Base-by-base conservation (phyloP, 2,888 invertebrate genomes). In the Lacanobia wlatinum region DNA sequence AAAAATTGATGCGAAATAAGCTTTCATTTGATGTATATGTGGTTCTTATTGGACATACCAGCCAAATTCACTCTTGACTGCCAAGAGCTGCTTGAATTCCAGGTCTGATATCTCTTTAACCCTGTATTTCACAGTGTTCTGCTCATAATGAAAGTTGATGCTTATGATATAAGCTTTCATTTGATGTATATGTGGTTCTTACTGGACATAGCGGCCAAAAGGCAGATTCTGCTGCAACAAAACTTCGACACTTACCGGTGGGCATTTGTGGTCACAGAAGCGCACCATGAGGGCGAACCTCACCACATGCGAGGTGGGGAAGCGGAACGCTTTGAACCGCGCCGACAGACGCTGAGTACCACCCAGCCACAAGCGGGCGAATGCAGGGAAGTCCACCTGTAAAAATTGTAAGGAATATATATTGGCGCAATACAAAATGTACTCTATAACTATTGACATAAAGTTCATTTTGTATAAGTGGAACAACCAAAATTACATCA, bases 291-390 rank as follows among this genome's bases (percentile, higher is more conserved):
- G 97, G 85, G 98, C 97, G 89, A 99, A 98, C 78, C 98, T 96
- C 0, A 98, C 98, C 9, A 98, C 96, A 46, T 98, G 97, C n/a
- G 98, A 98, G 16, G 98, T 97, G 0, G 98, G 97, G 93, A 99
- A 99, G 80, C 98, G 98, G 92, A 99, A 99, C 0, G 98, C 98
- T 88, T 98, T 97, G 91, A 98, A 98, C 28, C 96, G 96, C 6
- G 97, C 97, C 0, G 96, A 93, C 23, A 98, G 91, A 58, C 96
- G 91, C 87, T 96, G 96, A 1, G 91, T 93, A 18, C 92, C 93
- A 50, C 90, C 87, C 64, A 91, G 63, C 84, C 89, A 90, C 0
- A 89, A 84, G 2, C 95, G 93, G 0, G 90, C 88, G 67, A 97
- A 95, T 6, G 95, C 90, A 0, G 97, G 97, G 83, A 97, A 97